Percentiles rank a stretch among this genome's conserved stretches.
These are phyloP conservation scores for Hirtodrosophila trivittata DNA, from an alignment of 2,888 invertebrate genomes.

Conservation along the genomic window DNA sequence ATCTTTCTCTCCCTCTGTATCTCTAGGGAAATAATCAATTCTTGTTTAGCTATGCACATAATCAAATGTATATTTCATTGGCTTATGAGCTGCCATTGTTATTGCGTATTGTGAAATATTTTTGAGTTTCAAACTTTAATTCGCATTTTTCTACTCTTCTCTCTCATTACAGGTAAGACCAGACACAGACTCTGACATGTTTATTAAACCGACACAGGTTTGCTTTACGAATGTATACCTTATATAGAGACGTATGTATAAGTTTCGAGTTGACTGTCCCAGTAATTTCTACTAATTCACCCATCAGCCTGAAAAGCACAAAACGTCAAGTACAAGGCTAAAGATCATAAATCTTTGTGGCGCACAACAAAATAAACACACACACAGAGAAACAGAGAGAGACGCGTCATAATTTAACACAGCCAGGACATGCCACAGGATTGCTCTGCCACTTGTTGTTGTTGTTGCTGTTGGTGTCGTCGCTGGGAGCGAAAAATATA, in stretches of 20 bases:
- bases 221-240: conserved; percentile 8
- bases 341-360: conserved; percentile 68
- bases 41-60: conserved; percentile 52
- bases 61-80: conserved; percentile 55
- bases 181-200: not conserved
- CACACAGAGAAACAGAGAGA: conserved; percentile 15
- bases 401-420: conserved; percentile 63
- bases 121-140: conserved; percentile 40
- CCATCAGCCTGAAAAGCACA: conserved; percentile 47
- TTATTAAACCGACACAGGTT: conserved; percentile 20
- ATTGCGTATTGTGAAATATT: conserved; percentile 6
- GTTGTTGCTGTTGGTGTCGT: conserved; percentile 28
- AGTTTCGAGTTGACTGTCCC: conserved; percentile 36
- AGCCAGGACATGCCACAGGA: conserved; percentile 44
- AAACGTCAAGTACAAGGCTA: conserved; percentile 70
- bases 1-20: not conserved
- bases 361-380: conserved; percentile 28
- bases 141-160: conserved; percentile 14
- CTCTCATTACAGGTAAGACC: conserved; percentile 69
- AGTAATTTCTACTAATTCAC: conserved; percentile 62
- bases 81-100: conserved; percentile 32
- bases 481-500: conserved; percentile 65
- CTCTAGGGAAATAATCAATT: conserved; percentile 69
- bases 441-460: conserved; percentile 16
- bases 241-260: not conserved